phyloP scores from a whole-genome alignment of 2,888 invertebrate species.

The Endotricha flammealis region DNA sequence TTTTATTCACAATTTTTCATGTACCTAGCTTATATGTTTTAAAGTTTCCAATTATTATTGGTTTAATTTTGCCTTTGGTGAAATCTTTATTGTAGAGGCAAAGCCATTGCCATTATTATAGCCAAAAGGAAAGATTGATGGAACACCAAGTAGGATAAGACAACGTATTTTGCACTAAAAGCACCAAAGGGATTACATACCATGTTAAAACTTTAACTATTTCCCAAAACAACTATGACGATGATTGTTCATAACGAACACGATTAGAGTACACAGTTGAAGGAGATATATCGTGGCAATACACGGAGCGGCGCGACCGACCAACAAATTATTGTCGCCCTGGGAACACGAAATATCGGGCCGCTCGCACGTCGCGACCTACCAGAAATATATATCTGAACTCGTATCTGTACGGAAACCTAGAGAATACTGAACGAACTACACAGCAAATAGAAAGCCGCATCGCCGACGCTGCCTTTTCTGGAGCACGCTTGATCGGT shows the following conservation, averaged over 20 bases:
- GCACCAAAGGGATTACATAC: no score
- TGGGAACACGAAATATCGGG: constrained; percentile 66
- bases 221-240: no score
- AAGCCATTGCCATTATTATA: no score
- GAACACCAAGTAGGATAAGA: no score
- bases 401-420: constrained; percentile 30
- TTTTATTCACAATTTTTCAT: no score
- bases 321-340: constrained; percentile 72
- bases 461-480: constrained; percentile 5
- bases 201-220: no score
- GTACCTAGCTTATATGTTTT: no score
- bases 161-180: no score
- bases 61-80: no score
- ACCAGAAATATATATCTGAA: constrained; percentile 51
- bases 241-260: constrained; percentile 42
- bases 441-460: constrained; percentile 5
- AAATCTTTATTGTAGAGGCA: no score
- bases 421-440: constrained; percentile 25
- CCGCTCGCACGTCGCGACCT: constrained; percentile 45
- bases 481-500: constrained; percentile 8
- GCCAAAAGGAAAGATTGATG: no score
- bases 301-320: constrained; percentile 57
- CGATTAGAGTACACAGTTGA: constrained; percentile 54
- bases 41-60: no score
- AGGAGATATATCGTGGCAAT: constrained; percentile 58